Base-by-base conservation (phyloP, 2,888 invertebrate species). In the Rhagium mordax region DNA sequence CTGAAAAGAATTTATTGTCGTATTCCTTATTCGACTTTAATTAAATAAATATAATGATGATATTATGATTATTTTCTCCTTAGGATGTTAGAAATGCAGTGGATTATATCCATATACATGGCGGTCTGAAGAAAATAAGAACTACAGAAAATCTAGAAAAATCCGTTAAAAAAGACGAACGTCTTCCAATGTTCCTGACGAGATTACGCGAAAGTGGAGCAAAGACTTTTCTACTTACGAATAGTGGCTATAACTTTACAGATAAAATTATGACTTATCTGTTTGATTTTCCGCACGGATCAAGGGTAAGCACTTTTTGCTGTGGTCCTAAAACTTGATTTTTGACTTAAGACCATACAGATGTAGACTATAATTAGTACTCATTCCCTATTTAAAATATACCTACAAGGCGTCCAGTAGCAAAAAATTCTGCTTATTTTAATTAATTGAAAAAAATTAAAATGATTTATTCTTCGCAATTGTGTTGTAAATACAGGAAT, bases 191-290 rank as follows among this genome's bases (percentile, higher is more conserved):
- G 90, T 94, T 99, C 76, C 90, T 99, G 69, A 92, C 94, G 2
- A 92, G 98, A 84, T 95, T 99, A 85, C 91, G 94, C 61, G 95
- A 96, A 82, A 96, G 96, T 79, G 98, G 98, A 0, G 96, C 96
- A 5, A 98, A 97, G 89, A 93, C 96, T 2, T 99, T 99, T 87
- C 91, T 99, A 66, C 90, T 99, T 48, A 99, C 99, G 0, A 99
- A 99, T 89, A 98, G 98, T 86, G 98, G 97, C 84, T 99, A 96
- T 87, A 94, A 93, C 81, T 99, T 98, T 87, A 98, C 98, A 0
- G 93, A 98, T 87, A 95, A 94, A 88, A 95, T 99, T 77, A 99
- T 99, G 99, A 94, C 93, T 16, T 98, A 96, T 88, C 89, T 99
- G 71, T 96, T 99, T 83, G 95, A 96, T 87, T 95, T 95, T 85